phyloP scores from a whole-genome alignment of 2,113 vertebrate genomes.

The Eulemur rufifrons region DNA sequence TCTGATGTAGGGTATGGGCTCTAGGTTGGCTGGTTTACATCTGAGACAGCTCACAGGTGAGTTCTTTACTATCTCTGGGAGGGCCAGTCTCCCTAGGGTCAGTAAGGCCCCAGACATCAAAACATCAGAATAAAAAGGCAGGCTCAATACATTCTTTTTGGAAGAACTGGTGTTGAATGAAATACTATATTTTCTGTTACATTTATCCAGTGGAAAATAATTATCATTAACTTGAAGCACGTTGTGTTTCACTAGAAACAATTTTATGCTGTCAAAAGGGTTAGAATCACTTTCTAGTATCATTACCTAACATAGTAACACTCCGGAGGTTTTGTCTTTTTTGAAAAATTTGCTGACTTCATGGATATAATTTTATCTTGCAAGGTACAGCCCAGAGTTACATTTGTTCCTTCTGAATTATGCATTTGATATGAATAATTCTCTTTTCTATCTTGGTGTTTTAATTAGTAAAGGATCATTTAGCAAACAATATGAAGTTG shows the following conservation, averaged over 20 bases:
- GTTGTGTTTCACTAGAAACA: background rate
- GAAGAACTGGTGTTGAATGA: background rate
- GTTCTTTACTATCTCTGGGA: background rate
- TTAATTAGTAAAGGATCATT: slow-evolving; percentile 9
- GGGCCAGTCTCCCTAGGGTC: background rate
- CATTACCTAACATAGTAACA: background rate
- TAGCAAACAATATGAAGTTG: slow-evolving; percentile 1
- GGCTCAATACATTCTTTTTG: background rate
- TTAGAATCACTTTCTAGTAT: background rate
- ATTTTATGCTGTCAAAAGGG: background rate
- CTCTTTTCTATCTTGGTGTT: background rate
- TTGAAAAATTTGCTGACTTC: background rate
- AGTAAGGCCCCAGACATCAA: background rate
- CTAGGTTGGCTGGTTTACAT: background rate
- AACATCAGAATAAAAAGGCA: background rate
- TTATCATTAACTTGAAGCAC: background rate
- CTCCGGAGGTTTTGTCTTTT: background rate
- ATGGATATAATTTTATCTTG: background rate
- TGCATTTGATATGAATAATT: background rate
- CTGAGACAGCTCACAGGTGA: background rate
- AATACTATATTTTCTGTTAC: background rate
- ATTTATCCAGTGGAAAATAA: background rate
- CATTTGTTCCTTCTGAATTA: background rate
- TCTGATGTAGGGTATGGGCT: background rate
- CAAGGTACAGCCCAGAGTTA: background rate